Evolutionary conservation across 2,888 invertebrate genomes (phyloP).

Genomic region (Zaprionus lineosus): DNA sequence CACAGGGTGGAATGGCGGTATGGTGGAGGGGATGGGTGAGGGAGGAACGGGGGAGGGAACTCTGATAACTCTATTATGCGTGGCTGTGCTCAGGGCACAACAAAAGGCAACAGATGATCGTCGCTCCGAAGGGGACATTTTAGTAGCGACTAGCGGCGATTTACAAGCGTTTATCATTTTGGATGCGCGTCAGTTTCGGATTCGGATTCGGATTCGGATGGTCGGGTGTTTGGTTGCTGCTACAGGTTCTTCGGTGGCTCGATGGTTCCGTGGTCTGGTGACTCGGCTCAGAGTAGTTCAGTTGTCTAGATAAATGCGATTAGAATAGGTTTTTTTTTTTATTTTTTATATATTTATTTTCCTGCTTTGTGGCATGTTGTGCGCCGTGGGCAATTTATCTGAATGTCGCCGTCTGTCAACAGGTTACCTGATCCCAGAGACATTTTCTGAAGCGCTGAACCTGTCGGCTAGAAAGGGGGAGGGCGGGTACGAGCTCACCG

Average conservation of each 20-base stretch:
- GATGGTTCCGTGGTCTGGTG: no score
- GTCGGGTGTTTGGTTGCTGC: no score
- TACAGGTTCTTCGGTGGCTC: no score
- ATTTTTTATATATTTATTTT: constrained; percentile 14
- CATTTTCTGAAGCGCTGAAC: constrained; percentile 27
- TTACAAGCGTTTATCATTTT: constrained; percentile 73
- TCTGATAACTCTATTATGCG: constrained; percentile 70
- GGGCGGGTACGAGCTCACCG: no score
- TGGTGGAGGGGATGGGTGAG: constrained; percentile 1
- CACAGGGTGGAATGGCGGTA: no score
- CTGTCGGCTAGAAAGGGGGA: no score
- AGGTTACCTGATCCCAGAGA: constrained; percentile 60
- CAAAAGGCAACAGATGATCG: no score
- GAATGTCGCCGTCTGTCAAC: constrained; percentile 68
- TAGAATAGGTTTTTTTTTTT: constrained; percentile 39
- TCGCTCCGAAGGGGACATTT: constrained; percentile 39
- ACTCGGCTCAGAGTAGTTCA: constrained; percentile 22
- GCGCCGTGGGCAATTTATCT: constrained; percentile 40
- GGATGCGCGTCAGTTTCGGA: constrained; percentile 5
- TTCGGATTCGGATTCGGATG: no score
- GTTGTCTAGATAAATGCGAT: constrained; percentile 67
- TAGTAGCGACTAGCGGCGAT: constrained; percentile 70
- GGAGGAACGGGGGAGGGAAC: background rate
- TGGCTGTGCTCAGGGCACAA: constrained; percentile 11
- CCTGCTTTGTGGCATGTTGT: constrained; percentile 3